These are phyloP conservation scores for Lamproptera curius DNA, from an alignment of 2,888 invertebrate species.

Conservation along the genomic window DNA sequence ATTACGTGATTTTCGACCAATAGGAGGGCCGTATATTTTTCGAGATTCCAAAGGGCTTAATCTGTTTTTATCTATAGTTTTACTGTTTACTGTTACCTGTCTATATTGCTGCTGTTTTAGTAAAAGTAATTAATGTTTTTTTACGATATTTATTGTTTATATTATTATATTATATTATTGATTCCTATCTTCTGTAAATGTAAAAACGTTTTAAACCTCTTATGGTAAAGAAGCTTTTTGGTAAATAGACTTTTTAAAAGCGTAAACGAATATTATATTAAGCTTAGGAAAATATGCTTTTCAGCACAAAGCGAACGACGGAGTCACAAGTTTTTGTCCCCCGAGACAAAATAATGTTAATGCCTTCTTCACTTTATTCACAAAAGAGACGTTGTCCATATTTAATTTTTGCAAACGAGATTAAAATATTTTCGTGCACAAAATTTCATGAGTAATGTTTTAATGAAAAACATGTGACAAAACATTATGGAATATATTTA, in stretches of 20 bases:
- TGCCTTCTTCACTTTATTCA: conserved; percentile 16
- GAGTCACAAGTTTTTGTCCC: conserved; percentile 8
- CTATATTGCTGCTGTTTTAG: neutral
- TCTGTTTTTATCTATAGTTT: no score
- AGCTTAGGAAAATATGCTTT: neutral
- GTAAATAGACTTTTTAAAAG: neutral
- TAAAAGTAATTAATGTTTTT: neutral
- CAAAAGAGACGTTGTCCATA: conserved; percentile 16
- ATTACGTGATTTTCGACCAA: no score
- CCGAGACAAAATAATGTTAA: conserved; percentile 10
- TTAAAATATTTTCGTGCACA: conserved; percentile 17
- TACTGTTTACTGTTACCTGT: neutral
- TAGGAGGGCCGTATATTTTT: no score
- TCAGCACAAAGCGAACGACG: neutral
- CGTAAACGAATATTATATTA: neutral
- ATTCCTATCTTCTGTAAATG: neutral
- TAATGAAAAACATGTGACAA: neutral
- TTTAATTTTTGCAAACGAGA: conserved; percentile 20
- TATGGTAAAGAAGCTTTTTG: neutral
- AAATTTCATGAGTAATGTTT: conserved; percentile 1
- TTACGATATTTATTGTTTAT: neutral
- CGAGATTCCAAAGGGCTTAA: no score
- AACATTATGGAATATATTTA: neutral
- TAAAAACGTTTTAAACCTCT: neutral
- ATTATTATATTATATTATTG: neutral